Evolutionary conservation across 2,888 invertebrate genomes (phyloP).

Genomic region (Agrotis exclamationis): DNA sequence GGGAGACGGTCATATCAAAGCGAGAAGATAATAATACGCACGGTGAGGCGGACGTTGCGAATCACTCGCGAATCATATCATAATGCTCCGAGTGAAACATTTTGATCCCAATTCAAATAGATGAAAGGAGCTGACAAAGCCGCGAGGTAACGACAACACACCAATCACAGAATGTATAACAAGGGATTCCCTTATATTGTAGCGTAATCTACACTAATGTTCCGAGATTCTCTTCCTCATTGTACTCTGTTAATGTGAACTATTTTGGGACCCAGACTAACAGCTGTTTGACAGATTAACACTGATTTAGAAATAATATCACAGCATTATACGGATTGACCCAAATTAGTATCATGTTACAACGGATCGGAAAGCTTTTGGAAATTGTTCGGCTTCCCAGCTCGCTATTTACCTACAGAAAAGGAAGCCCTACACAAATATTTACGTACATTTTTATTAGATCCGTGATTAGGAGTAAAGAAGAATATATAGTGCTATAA

Average conservation of each 20-base stretch:
- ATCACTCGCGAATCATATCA: slow-evolving; percentile 64
- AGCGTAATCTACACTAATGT: slow-evolving; percentile 54
- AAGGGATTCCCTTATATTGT: slow-evolving; percentile 63
- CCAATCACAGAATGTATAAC: slow-evolving; percentile 74
- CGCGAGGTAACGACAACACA: slow-evolving; percentile 62
- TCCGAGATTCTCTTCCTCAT: slow-evolving; percentile 47
- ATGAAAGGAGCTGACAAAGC: slow-evolving; percentile 65
- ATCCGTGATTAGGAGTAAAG: slow-evolving; percentile 53
- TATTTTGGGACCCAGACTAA: slow-evolving; percentile 36
- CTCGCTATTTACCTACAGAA: slow-evolving; percentile 24
- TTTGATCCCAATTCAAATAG: slow-evolving; percentile 66
- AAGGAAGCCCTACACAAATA: slow-evolving; percentile 47
- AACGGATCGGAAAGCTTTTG: slow-evolving; percentile 36
- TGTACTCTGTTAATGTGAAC: slow-evolving; percentile 49
- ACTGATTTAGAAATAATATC: slow-evolving; percentile 51
- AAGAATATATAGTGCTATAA: slow-evolving; percentile 56
- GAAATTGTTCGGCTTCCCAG: slow-evolving; percentile 47
- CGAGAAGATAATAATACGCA: slow-evolving; percentile 50
- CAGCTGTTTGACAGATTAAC: slow-evolving; percentile 32
- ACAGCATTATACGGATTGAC: slow-evolving; percentile 39
- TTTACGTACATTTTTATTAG: slow-evolving; percentile 58
- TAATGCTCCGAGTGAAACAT: slow-evolving; percentile 66
- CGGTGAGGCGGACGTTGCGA: slow-evolving; percentile 39
- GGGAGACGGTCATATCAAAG: slow-evolving; percentile 38
- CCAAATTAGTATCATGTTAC: slow-evolving; percentile 37